These are phyloP conservation scores for Chrysemys picta DNA, from an alignment of 2,113 vertebrate genomes.

Conservation along the genomic window DNA sequence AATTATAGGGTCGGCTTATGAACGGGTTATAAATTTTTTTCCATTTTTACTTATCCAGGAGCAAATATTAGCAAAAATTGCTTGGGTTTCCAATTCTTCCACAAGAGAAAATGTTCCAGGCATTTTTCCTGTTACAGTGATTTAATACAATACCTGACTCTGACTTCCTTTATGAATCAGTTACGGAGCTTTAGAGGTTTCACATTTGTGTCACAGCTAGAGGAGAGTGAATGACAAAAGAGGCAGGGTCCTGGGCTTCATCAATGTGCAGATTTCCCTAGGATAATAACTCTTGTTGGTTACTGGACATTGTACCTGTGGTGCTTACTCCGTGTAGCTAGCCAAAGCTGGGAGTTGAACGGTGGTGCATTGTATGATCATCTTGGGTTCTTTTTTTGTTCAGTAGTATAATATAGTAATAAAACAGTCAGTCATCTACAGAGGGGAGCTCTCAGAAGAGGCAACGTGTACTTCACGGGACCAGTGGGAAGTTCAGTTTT, in stretches of 20 bases:
- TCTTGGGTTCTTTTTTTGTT: slow-evolving; percentile 8
- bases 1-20: too few relatives aligned
- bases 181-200: neutral
- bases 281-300: slow-evolving; percentile 24
- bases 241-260: neutral
- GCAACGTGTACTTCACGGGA: neutral
- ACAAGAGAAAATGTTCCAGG: neutral
- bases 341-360: neutral
- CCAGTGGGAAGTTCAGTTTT: neutral
- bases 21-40: too few relatives aligned
- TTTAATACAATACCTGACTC: neutral
- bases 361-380: neutral
- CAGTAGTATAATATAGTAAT: neutral
- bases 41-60: neutral
- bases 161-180: slow-evolving; percentile 2
- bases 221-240: neutral
- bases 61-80: neutral
- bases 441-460: neutral
- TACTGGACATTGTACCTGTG: neutral
- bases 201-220: neutral
- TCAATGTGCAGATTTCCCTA: slow-evolving; percentile 24
- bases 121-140: neutral
- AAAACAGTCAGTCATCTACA: neutral
- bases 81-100: neutral
- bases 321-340: neutral